Evolutionary conservation across 23 tunicate genomes (phyloP).

Genomic region (Diplosoma virens): DNA sequence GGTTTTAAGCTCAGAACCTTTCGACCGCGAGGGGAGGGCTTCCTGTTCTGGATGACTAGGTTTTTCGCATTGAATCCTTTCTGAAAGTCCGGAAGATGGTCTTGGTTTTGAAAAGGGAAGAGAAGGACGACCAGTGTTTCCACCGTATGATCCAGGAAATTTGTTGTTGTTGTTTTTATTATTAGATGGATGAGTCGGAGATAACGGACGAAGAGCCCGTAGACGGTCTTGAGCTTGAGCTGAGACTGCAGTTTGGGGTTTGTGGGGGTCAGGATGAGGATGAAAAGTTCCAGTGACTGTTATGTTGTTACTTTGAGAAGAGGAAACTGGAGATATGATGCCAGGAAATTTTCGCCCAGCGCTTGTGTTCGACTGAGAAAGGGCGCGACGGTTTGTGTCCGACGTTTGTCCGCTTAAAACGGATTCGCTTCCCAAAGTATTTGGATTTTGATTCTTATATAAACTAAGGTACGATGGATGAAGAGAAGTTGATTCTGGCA

Average conservation of each 20-base stretch:
- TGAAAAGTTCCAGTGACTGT: conserved; percentile 70
- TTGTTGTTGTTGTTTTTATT: conserved; percentile 38
- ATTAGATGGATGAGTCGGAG: neutral
- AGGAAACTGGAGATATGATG: conserved; percentile 26
- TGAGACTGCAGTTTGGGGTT: conserved; percentile 84
- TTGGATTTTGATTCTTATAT: neutral
- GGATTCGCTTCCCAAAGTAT: neutral
- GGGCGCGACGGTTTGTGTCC: conserved; percentile 16
- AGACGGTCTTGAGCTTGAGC: conserved; percentile 71
- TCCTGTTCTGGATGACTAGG: neutral
- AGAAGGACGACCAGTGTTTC: neutral
- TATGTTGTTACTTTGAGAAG: conserved; percentile 25
- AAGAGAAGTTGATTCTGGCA: neutral
- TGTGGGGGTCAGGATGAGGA: conserved; percentile 73
- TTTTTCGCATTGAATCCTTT: neutral
- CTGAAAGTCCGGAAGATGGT: neutral
- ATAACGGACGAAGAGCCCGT: conserved; percentile 2
- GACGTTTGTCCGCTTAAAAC: neutral
- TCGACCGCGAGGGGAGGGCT: neutral
- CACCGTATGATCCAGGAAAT: neutral
- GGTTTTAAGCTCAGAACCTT: neutral
- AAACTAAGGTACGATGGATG: neutral
- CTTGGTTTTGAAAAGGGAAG: neutral
- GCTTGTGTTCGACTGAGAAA: conserved; percentile 5
- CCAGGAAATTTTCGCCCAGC: conserved; percentile 39